A percentile compares a stretch with the other conserved stretches of the same genome.
Conservation (phyloP, 2,797 vertebrate genomes). For the Alauda arvensis region DNA sequence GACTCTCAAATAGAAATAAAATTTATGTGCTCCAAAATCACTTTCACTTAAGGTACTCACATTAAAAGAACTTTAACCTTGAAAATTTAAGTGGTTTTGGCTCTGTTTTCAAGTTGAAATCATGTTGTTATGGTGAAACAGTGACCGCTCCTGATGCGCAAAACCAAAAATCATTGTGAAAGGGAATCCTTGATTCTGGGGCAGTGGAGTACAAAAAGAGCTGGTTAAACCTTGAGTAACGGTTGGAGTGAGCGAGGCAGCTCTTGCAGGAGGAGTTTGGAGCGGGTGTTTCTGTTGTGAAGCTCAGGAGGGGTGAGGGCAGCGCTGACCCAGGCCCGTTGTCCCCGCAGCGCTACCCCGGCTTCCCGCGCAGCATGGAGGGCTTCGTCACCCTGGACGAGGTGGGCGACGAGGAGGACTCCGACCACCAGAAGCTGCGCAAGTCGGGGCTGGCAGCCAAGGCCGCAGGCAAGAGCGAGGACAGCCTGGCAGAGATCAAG, state of each 20-base stretch:
- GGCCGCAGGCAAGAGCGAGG: conserved; percentile 69
- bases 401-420: conserved; percentile 86
- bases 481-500: conserved; percentile 78
- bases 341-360: conserved; percentile 71
- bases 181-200: background rate
- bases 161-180: background rate
- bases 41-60: background rate
- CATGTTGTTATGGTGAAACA: background rate
- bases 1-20: background rate
- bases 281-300: background rate
- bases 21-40: background rate
- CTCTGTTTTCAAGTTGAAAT: background rate
- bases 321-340: conserved; percentile 48
- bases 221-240: background rate
- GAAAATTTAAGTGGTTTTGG: background rate
- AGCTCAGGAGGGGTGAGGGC: background rate
- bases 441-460: conserved; percentile 59
- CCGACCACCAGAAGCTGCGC: conserved; percentile 67
- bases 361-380: conserved; percentile 89
- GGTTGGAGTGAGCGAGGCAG: background rate
- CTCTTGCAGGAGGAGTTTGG: background rate
- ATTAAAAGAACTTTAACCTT: background rate
- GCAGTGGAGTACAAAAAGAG: background rate
- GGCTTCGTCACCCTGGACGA: conserved; percentile 94
- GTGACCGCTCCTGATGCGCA: background rate